Percentiles rank a stretch among this genome's conserved stretches.
phyloP scores from a whole-genome alignment of 2,113 vertebrate species.

The Eublepharis macularius region DNA sequence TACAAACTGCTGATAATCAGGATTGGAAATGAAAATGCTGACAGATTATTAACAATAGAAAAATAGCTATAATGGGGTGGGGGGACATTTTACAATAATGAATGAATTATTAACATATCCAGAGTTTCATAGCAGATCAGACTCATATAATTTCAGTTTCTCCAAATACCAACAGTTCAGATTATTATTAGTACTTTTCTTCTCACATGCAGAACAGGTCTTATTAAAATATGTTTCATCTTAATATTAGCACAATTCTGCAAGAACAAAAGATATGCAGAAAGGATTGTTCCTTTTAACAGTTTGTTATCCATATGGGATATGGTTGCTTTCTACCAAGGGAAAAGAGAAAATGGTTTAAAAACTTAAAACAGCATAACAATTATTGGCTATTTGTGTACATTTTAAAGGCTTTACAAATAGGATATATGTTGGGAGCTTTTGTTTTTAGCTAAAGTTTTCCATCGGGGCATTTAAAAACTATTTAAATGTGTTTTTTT shows the following conservation, averaged over 20 bases:
- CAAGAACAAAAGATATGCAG: conserved; percentile 26
- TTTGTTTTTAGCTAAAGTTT: conserved; percentile 25
- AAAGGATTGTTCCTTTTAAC: not conserved
- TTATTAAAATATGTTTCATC: conserved; percentile 20
- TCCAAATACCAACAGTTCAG: conserved; percentile 36
- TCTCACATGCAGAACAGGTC: not conserved
- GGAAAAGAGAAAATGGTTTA: not conserved
- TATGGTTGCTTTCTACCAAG: not conserved
- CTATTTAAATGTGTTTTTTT: not conserved
- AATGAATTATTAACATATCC: conserved; percentile 29
- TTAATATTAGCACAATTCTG: conserved; percentile 7
- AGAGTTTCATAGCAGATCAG: conserved; percentile 29
- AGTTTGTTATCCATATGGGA: not conserved
- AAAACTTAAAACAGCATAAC: not conserved
- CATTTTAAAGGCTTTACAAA: not conserved
- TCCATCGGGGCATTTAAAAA: conserved; percentile 16
- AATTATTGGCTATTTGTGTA: conserved; percentile 13
- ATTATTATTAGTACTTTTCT: conserved; percentile 35
- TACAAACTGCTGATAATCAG: conserved; percentile 20
- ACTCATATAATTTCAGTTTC: conserved; percentile 36
- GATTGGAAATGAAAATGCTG: conserved; percentile 25
- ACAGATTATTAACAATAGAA: conserved; percentile 22
- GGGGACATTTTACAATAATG: conserved; percentile 35
- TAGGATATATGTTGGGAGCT: conserved; percentile 24
- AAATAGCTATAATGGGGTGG: conserved; percentile 17